phyloP scores from a whole-genome alignment of 2,113 vertebrate genomes.

The Gopherus flavomarginatus region DNA sequence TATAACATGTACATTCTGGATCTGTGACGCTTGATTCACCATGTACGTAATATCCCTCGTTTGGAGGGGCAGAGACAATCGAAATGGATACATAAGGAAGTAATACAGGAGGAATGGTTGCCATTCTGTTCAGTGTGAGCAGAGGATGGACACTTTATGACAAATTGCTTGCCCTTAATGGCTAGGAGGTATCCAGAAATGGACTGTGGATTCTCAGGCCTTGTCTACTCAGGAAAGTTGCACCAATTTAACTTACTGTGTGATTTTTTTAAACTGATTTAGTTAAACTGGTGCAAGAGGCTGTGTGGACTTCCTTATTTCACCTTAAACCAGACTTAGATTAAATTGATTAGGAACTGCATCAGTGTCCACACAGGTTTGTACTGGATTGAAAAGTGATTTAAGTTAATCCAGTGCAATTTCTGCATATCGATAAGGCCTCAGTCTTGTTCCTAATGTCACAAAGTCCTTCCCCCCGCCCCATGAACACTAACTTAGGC shows the following conservation, averaged over 20 bases:
- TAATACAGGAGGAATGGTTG: background rate
- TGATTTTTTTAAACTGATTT: background rate
- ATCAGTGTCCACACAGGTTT: background rate
- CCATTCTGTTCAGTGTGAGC: background rate
- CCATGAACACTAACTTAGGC: background rate
- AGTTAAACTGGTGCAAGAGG: background rate
- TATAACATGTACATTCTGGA: background rate
- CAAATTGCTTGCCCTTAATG: background rate
- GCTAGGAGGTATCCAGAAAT: background rate
- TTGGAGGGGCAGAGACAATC: background rate
- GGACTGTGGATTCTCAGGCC: background rate
- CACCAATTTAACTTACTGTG: background rate
- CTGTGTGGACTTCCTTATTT: background rate
- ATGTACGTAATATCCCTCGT: background rate
- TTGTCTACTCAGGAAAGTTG: background rate
- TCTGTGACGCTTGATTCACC: conserved; percentile 25
- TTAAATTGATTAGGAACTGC: background rate
- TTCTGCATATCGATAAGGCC: background rate
- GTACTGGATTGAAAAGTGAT: background rate
- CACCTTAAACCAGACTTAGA: background rate
- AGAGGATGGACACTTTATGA: background rate
- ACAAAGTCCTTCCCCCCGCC: background rate
- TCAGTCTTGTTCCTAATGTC: background rate
- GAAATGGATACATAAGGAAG: background rate
- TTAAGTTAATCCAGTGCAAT: background rate